Conservation (phyloP, 2,888 invertebrate genomes). For the Ptycholaimellus sp. region DNA sequence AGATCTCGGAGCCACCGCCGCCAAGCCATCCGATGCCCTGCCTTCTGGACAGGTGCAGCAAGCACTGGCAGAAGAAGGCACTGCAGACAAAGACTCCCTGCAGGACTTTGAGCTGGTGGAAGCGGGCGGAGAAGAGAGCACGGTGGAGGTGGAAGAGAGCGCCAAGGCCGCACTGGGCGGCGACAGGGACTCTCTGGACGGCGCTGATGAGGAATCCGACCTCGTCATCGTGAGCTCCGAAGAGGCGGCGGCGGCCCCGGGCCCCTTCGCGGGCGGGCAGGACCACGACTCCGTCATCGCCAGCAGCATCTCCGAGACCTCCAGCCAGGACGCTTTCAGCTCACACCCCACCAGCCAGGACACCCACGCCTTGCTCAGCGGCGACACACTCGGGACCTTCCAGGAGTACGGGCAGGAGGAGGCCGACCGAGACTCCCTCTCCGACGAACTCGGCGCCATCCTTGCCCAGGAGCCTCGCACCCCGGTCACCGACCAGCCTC, state of each 20-base stretch:
- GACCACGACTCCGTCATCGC: constrained; percentile 7
- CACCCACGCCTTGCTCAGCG: constrained; percentile 15
- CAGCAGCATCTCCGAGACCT: too few relatives aligned
- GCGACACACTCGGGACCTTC: constrained; percentile 18
- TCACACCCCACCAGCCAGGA: constrained; percentile 15
- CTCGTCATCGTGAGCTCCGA: too few relatives aligned
- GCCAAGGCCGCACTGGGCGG: too few relatives aligned
- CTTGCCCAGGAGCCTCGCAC: constrained; percentile 6
- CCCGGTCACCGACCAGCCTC: constrained; percentile 2
- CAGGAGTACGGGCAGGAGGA: constrained; percentile 12
- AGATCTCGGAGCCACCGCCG: constrained; percentile 6
- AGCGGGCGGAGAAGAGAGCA: too few relatives aligned
- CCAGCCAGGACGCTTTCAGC: constrained; percentile 15
- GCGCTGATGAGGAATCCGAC: neutral
- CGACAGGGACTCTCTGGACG: constrained; percentile 1
- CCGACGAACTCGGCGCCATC: constrained; percentile 13
- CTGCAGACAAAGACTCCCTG: constrained; percentile 14
- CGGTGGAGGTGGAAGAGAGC: too few relatives aligned
- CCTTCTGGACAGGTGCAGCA: neutral
- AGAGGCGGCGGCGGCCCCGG: too few relatives aligned
- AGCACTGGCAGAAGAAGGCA: neutral
- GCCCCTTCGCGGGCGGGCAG: too few relatives aligned
- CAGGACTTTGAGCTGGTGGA: constrained; percentile 10
- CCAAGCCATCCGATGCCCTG: neutral
- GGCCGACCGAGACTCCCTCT: constrained; percentile 19